Base-by-base conservation (phyloP, 2,113 vertebrate genomes). In the Coturnix japonica region DNA sequence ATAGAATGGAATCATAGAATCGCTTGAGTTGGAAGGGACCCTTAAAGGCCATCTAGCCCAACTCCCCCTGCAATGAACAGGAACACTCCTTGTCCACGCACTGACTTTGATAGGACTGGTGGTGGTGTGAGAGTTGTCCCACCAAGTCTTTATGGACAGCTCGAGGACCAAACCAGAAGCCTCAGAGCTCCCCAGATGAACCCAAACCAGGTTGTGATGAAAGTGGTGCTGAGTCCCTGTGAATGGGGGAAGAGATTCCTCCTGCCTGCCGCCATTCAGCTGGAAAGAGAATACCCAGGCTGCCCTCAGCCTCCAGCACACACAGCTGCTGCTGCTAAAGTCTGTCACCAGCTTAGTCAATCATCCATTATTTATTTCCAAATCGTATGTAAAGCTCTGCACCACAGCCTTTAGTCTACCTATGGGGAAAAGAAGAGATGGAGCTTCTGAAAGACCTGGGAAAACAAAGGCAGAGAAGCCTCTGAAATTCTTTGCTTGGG, bases 361-460 rank as follows among this genome's bases (percentile, higher is more conserved):
- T 89, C 91, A 96, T 95, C 73, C 70, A 86, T 95, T 96, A 95
- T 97, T 96, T 95, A 88, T 95, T 96, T 95, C 73, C 56, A 73
- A 95, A 92, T 78, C 3, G 10, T 85, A 91, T 72, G 70, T 85
- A 91, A 91, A 76, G 82, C 56, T 81, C 71, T 94, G 60, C 47
- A 69, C 66, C 71, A 16, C 20, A 65, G 59, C 37, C 64, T 54
- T 85, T 87, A 8, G 30, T 61, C 89, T 56, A 70, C n/a, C 49
- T 19, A n/a, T 35, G 81, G 66, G 30, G 35, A 65, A 94, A 85
- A 87, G 23, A 91, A 86, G 76, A 80, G 60, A 25, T 25, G 51
- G 60, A 90, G n/a, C 56, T 86, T 89, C 63, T 90, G 78, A 86
- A 88, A 88, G 46, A 41, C 59, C 25, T 64, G 63, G 46, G 31